Evolutionary conservation across 2,113 vertebrate genomes (phyloP).

Genomic region (Trematocara unimaculatum): DNA sequence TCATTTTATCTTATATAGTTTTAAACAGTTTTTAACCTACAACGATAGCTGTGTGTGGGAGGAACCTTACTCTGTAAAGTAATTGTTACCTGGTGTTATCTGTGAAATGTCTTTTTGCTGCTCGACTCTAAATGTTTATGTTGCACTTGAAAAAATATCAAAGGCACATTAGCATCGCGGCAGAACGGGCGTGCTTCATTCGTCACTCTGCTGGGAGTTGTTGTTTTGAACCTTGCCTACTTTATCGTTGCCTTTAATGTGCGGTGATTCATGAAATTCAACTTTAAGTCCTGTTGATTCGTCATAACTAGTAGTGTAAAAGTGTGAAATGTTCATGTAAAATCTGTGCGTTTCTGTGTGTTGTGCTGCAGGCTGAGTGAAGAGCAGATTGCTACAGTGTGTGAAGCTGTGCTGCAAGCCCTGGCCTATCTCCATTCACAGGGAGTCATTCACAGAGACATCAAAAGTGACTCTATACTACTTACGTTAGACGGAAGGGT

Average conservation of each 20-base stretch:
- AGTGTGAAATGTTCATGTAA: slow-evolving; percentile 35
- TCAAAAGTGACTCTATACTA: slow-evolving; percentile 98
- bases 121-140: not conserved
- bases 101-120: not conserved
- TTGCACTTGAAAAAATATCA: not conserved
- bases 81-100: not conserved
- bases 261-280: slow-evolving; percentile 28
- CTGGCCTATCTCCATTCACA: slow-evolving; percentile 94
- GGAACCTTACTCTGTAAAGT: not conserved
- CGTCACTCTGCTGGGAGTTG: slow-evolving; percentile 18
- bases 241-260: slow-evolving; percentile 15
- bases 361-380: slow-evolving; percentile 82
- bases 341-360: not conserved
- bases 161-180: not conserved
- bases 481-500: slow-evolving; percentile 93
- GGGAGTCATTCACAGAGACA: slow-evolving; percentile 97
- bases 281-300: not conserved
- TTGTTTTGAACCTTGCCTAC: slow-evolving; percentile 22
- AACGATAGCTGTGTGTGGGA: not conserved
- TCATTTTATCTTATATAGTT: not conserved
- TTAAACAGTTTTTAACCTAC: not conserved
- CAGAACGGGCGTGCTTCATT: not conserved
- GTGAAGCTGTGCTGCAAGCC: slow-evolving; percentile 93
- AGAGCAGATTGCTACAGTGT: slow-evolving; percentile 97
- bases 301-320: not conserved